phyloP scores from a whole-genome alignment of 2,888 invertebrate species.

The Folsomia manolachei region DNA sequence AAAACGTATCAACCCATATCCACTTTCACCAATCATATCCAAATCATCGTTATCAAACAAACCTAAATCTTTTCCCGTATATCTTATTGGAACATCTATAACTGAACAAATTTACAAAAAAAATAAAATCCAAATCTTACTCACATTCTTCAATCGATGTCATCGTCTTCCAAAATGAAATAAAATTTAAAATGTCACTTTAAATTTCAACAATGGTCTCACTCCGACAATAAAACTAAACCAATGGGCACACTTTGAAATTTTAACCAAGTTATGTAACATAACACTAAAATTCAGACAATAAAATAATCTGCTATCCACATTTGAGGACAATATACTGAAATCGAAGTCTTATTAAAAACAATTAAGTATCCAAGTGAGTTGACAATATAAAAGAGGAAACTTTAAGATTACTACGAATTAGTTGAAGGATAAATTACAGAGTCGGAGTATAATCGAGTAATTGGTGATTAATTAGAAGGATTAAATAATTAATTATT shows the following conservation, averaged over 20 bases:
- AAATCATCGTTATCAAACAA: not conserved
- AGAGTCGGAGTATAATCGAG: no score
- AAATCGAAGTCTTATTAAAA: not conserved
- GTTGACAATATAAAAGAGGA: not conserved
- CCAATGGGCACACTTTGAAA: not conserved
- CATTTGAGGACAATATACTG: not conserved
- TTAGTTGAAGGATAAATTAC: no score
- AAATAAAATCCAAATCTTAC: not conserved
- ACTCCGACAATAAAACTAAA: not conserved
- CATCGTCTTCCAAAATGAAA: not conserved
- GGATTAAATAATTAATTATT: no score
- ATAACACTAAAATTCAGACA: not conserved
- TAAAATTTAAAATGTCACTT: not conserved
- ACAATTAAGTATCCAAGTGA: not conserved
- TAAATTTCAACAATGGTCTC: not conserved
- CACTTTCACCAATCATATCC: not conserved
- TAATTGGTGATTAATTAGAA: no score
- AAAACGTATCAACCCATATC: no score
- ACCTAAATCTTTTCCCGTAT: no score
- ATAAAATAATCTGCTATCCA: not conserved
- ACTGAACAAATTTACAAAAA: not conserved
- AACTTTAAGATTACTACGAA: not conserved
- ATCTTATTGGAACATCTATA: not conserved
- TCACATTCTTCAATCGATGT: no score
- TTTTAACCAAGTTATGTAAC: not conserved